Evolutionary conservation across 2,888 invertebrate genomes (phyloP), one percentile per base, ranked within the genome.

Genomic region (Pyrrhia umbra): DNA sequence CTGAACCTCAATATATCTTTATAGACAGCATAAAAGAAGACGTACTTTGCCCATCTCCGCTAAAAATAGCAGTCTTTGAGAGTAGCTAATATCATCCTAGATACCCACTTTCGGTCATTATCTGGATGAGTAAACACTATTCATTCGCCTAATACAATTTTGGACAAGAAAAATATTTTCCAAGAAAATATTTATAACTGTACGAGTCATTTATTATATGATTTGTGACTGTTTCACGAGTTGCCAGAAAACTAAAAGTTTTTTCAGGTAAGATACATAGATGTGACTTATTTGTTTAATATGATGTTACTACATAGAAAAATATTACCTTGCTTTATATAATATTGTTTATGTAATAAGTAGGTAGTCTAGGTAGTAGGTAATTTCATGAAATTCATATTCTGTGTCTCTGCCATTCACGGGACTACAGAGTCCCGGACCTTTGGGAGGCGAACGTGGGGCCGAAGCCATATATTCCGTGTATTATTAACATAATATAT

Each of bases 81-180:
- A 67, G 69, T 64, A 59, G 56, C 66, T 75, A 80, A 80, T 79
- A 77, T 74, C 71, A 70, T 80, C 76, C 68, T 71, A 60, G 74
- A 73, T 79, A 77, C 74, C 70, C 71, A 72, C 67, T 75, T 77
- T 69, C 68, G 63, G 65, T 77, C 68, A 79, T 80, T 78, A 70
- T 66, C 74, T 55, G 65, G 40, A 46, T 55, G 47, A 43, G 57
- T 63, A 58, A 68, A 77, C 47, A 45, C 73, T 66, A 73, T 77
- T 69, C 69, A 68, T 65, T 50, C 46, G 39, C 25, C 6, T 50
- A 43, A 64, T 49, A 76, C 49, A 42, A 56, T 30, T 27, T 59
- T 15, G 52, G 27, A 30, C 34, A 45, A 34, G 52, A 56, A 54
- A 47, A 63, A 68, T 63, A 43, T 68, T 54, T 46, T 58, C 25